These are phyloP conservation scores for Drosophila lowei DNA, from an alignment of 1,140 invertebrate genomes.

Conservation along the genomic window DNA sequence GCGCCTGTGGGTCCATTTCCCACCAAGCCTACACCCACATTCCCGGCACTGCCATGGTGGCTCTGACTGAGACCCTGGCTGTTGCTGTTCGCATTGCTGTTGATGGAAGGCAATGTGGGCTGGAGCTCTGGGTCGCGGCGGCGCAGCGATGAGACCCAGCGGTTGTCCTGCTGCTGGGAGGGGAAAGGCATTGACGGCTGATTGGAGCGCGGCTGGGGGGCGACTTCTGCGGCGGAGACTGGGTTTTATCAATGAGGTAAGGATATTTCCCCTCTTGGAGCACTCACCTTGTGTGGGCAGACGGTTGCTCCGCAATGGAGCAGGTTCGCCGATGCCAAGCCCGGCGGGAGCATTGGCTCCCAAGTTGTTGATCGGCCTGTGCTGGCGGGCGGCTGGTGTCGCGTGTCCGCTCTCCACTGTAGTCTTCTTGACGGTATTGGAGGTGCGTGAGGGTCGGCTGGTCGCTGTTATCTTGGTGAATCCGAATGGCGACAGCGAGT, in stretches of 20 bases:
- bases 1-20: slow-evolving; percentile 15
- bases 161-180: slow-evolving; percentile 75
- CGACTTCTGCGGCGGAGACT: slow-evolving; percentile 72
- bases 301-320: slow-evolving; percentile 60
- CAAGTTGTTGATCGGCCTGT: slow-evolving; percentile 62
- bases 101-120: slow-evolving; percentile 86
- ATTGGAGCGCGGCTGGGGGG: slow-evolving; percentile 69
- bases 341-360: slow-evolving; percentile 83
- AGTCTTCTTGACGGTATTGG: slow-evolving; percentile 45
- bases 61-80: slow-evolving; percentile 52
- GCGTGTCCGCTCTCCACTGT: slow-evolving; percentile 29
- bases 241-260: slow-evolving; percentile 58
- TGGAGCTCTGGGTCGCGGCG: slow-evolving; percentile 87
- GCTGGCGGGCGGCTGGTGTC: slow-evolving; percentile 23
- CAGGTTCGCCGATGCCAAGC: slow-evolving; percentile 61
- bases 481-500: slow-evolving; percentile 86
- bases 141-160: slow-evolving; percentile 84
- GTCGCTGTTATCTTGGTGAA: slow-evolving; percentile 86
- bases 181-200: slow-evolving; percentile 69
- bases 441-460: slow-evolving; percentile 68
- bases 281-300: slow-evolving; percentile 78
- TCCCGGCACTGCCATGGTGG: slow-evolving; percentile 72
- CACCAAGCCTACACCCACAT: slow-evolving; percentile 51
- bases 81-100: slow-evolving; percentile 62
- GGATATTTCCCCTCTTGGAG: slow-evolving; percentile 10